Percentiles rank a stretch among this genome's conserved stretches.
Conservation (phyloP, 2,888 invertebrate species). For the Aspidiotus rigidus region DNA sequence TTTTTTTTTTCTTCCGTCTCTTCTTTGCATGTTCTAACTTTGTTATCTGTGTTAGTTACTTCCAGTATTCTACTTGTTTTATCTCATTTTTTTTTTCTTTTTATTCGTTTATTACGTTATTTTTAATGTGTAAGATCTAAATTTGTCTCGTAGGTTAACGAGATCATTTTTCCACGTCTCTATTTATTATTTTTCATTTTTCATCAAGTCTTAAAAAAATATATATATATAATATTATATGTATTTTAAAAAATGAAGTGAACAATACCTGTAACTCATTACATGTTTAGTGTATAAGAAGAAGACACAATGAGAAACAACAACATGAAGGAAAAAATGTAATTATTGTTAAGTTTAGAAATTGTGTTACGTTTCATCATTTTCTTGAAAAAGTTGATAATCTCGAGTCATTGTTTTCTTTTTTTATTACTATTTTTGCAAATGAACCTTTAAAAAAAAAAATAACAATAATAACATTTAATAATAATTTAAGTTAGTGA, state of each 20-base stretch:
- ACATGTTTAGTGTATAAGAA: too few relatives aligned
- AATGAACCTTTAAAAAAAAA: background rate
- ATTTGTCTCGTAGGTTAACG: conserved; percentile 25
- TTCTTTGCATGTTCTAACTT: conserved; percentile 5
- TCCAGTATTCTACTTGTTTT: conserved; percentile 22
- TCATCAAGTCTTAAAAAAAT: conserved; percentile 21
- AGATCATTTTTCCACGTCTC: conserved; percentile 7
- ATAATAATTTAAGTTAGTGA: conserved; percentile 15
- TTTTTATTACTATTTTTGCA: conserved; percentile 11
- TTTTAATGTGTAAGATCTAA: conserved; percentile 19
- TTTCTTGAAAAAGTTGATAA: conserved; percentile 26
- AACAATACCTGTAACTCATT: too few relatives aligned
- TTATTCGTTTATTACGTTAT: conserved; percentile 16
- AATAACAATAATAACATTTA: background rate
- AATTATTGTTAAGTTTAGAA: conserved; percentile 29
- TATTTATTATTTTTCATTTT: conserved; percentile 24
- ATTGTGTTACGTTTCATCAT: conserved; percentile 32
- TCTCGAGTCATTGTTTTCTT: conserved; percentile 16
- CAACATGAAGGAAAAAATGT: background rate
- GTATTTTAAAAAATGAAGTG: background rate
- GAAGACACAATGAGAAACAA: too few relatives aligned
- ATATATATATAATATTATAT: conserved; percentile 6
- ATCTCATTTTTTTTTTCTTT: conserved; percentile 21
- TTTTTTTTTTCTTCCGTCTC: background rate
- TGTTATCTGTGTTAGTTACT: background rate